phyloP scores from a whole-genome alignment of 2,888 invertebrate genomes.

The Linyphia triangularis region DNA sequence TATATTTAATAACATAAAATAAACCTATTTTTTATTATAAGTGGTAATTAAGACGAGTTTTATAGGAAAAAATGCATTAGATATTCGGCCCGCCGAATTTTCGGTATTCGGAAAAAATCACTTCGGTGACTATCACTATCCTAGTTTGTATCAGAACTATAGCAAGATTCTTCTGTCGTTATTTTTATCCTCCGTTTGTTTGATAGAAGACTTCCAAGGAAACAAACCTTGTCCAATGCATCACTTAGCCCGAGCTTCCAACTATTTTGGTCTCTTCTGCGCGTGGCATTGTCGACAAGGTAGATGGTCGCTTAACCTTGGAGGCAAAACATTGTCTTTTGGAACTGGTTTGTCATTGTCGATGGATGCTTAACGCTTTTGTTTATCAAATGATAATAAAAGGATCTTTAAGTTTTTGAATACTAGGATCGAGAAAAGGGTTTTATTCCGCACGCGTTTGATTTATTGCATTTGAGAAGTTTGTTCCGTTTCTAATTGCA shows the following conservation, averaged over 20 bases:
- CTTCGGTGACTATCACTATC: not conserved
- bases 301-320: slow-evolving; percentile 13
- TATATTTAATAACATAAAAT: no score
- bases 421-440: not conserved
- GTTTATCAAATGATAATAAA: not conserved
- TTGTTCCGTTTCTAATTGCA: not conserved
- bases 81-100: no score
- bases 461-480: not conserved
- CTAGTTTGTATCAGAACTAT: not conserved
- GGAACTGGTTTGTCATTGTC: not conserved
- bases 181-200: not conserved
- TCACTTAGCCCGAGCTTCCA: not conserved
- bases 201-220: not conserved
- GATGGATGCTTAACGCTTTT: not conserved
- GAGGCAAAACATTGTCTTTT: not conserved
- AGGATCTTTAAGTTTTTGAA: not conserved
- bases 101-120: not conserved
- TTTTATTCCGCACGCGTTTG: not conserved
- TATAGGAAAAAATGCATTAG: no score
- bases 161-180: not conserved
- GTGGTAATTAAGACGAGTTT: no score
- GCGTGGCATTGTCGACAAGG: slow-evolving; percentile 12
- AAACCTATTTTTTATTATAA: no score
- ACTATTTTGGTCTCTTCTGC: slow-evolving; percentile 13
- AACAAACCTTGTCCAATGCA: not conserved